Base-by-base conservation (phyloP, 1,140 invertebrate genomes). In the Zaprionus kolodkinae region DNA sequence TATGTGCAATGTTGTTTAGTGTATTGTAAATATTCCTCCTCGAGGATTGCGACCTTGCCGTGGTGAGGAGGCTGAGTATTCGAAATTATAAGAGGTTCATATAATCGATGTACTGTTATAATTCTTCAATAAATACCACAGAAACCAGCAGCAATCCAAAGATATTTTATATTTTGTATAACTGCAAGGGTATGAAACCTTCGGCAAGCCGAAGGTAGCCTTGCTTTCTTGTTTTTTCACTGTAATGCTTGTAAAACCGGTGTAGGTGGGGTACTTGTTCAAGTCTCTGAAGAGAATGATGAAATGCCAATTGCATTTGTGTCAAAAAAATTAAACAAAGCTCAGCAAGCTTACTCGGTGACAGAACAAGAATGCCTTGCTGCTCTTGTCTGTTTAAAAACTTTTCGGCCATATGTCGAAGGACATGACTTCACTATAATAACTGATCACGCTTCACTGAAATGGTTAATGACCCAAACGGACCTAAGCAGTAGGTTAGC, bases 191-290 rank as follows among this genome's bases (percentile, higher is more conserved):
- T n/a, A n/a, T n/a, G n/a, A n/a, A n/a, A n/a, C n/a, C n/a, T n/a
- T n/a, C n/a, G n/a, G n/a, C n/a, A n/a, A n/a, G n/a, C n/a, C n/a
- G n/a, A n/a, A n/a, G n/a, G n/a, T n/a, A n/a, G n/a, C n/a, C n/a
- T n/a, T n/a, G n/a, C n/a, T n/a, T n/a, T n/a, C n/a, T n/a, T n/a
- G n/a, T n/a, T 2, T 12, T n/a, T 71, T 10, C 69, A 71, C n/a
- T 71, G 69, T 30, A 52, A 71, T 17, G 52, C 69, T 25, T 65
- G 38, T 56, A 45, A 71, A 7, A 65, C 52, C 3, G 69, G 61
- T 3, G 33, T 71, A 38, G 61, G 68, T 0, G 61, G 12, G 21
- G 60, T 56, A 0, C 25, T 64, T 7, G 54, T 71, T 48, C 52
- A 71, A 21, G 15, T 33, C 13, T 48, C 50, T 33, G 1, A 21